These are phyloP conservation scores for Phrynocephalus guinanensis DNA, from an alignment of 2,797 vertebrate genomes.

Conservation along the genomic window DNA sequence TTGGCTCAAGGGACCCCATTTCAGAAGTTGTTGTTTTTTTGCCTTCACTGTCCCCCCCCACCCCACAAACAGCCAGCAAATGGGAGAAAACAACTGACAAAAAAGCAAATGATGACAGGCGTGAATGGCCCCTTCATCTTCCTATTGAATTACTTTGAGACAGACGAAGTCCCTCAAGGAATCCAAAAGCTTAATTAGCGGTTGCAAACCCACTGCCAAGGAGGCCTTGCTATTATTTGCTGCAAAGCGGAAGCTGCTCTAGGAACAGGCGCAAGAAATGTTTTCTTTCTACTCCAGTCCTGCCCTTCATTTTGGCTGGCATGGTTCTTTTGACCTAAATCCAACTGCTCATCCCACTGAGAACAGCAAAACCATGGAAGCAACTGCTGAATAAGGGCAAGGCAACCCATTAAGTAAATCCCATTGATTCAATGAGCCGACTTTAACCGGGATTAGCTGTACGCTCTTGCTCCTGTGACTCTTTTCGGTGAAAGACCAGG, in stretches of 20 bases:
- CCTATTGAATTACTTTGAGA: not conserved
- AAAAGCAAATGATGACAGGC: not conserved
- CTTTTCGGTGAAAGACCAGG: not conserved
- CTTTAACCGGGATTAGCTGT: no score
- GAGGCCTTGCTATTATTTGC: not conserved
- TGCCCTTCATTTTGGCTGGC: not conserved
- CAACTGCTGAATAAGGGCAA: no score
- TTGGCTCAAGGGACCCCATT: not conserved
- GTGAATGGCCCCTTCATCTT: not conserved
- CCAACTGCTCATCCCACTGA: no score
- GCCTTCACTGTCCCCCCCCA: not conserved
- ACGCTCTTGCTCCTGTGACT: no score
- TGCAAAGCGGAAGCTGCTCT: not conserved
- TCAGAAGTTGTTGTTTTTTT: not conserved
- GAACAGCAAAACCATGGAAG: no score
- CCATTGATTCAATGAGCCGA: no score
- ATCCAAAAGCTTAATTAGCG: not conserved
- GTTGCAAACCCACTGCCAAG: not conserved
- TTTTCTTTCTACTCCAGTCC: not conserved
- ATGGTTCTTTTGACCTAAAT: not conserved
- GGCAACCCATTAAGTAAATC: no score
- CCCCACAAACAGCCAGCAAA: not conserved
- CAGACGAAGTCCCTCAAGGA: not conserved
- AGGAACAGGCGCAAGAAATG: not conserved
- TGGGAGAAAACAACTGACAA: not conserved